phyloP scores from a whole-genome alignment of 2,797 vertebrate genomes.

The Tragelaphus oryx region DNA sequence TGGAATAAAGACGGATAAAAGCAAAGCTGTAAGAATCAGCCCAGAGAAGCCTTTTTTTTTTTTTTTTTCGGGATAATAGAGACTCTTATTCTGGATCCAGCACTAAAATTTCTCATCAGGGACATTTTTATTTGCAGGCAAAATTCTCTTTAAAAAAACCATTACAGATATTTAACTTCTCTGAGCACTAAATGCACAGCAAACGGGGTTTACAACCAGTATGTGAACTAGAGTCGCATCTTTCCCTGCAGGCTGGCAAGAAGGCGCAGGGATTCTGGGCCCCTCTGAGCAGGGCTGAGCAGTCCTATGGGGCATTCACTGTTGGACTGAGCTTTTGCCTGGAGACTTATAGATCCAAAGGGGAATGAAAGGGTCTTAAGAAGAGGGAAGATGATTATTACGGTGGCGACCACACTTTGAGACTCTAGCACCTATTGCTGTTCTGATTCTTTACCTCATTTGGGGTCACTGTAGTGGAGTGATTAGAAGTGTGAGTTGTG shows the following conservation, averaged over 20 bases:
- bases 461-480: not conserved
- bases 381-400: not conserved
- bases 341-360: not conserved
- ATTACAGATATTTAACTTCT: not conserved
- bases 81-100: not conserved
- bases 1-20: too few species aligned
- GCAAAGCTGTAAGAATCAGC: too few species aligned
- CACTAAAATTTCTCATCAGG: not conserved
- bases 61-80: not conserved
- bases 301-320: not conserved
- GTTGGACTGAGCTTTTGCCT: not conserved
- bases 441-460: not conserved
- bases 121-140: conserved; percentile 22
- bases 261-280: not conserved
- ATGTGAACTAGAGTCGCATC: not conserved
- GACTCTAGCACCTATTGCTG: not conserved
- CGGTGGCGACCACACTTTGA: not conserved
- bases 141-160: not conserved
- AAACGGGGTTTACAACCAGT: not conserved
- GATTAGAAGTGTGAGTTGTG: not conserved
- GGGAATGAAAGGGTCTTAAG: not conserved
- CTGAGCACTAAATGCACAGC: not conserved
- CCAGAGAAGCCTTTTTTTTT: too few species aligned
- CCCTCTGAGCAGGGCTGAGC: not conserved
- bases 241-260: not conserved